These are phyloP conservation scores for Leptinotarsa juncta DNA, from an alignment of 2,888 invertebrate genomes.

Conservation along the genomic window DNA sequence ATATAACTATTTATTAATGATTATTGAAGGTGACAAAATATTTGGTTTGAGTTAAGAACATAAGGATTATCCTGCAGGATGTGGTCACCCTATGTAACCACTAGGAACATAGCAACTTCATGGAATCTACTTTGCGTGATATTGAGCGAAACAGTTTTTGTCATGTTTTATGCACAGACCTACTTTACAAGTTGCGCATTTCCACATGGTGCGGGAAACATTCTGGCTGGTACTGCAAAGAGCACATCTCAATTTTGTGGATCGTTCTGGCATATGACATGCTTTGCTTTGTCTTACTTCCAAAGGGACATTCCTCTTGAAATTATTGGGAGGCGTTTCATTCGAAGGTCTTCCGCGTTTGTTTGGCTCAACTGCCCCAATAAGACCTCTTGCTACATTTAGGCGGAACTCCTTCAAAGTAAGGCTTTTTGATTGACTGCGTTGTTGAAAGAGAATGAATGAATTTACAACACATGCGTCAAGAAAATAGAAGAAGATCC, in stretches of 20 bases:
- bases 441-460: constrained; percentile 8
- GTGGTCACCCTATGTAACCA: constrained; percentile 5
- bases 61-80: constrained; percentile 8
- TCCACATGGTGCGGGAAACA: not conserved
- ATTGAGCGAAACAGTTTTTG: constrained; percentile 1
- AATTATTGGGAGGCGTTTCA: not conserved
- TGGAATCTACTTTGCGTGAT: constrained; percentile 4
- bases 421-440: not conserved
- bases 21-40: not conserved
- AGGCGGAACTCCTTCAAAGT: not conserved
- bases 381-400: not conserved
- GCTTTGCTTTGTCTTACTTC: not conserved
- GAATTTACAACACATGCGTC: constrained; percentile 6
- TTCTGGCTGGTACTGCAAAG: not conserved
- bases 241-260: not conserved
- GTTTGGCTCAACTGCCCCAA: not conserved
- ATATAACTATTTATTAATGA: not conserved
- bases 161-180: not conserved
- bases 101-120: constrained; percentile 3
- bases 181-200: not conserved
- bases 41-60: not conserved
- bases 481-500: constrained; percentile 13
- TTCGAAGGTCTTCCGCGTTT: not conserved
- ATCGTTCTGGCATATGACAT: not conserved
- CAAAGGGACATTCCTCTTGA: not conserved